Base-by-base conservation (phyloP, 2,888 invertebrate species). In the Eupithecia dodoneata region DNA sequence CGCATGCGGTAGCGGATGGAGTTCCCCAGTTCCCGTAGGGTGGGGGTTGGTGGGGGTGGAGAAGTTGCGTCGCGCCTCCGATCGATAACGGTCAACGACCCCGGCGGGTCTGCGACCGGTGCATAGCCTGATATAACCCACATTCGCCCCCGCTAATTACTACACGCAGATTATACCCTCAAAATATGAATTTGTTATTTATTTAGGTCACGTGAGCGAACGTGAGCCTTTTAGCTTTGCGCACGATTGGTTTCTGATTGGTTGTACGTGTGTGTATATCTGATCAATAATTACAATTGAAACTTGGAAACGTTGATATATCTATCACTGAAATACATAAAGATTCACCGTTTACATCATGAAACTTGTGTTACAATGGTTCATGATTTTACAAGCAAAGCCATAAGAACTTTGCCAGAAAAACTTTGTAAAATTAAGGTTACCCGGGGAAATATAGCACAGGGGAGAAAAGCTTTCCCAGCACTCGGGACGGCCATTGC, bases 61-160 rank as follows among this genome's bases (percentile, higher is more conserved):
- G 47, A 63, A 70, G 86, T 84, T 85, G 87, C 85, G 89, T 87
- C 89, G 89, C 90, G 89, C 91, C 85, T 91, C 87, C 91, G 94
- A 93, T 95, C 94, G 94, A 95, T 95, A 94, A 87, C 93, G 94
- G 94, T 90, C 94, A 91, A 92, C 90, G 94, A 94, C 93, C 94
- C 89, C 92, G 90, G 84, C 85, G 89, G 90, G 90, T 89, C 90
- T 88, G 87, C 90, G 90, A 91, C 88, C 90, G 90, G 87, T 88
- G 83, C 84, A 78, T 73, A 76, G 84, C 89, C 91, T 87, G 87
- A 87, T 90, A 90, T 93, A 93, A 93, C 93, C 92, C 90, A 93
- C 92, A 91, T 93, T 91, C 87, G 75, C 85, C 85, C 86, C 85
- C 86, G 90, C 91, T 92, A 94, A 93, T 94, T 93, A 91, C 89